These are phyloP conservation scores for Phoebastria nigripes DNA, from an alignment of 2,797 vertebrate species.

Conservation along the genomic window DNA sequence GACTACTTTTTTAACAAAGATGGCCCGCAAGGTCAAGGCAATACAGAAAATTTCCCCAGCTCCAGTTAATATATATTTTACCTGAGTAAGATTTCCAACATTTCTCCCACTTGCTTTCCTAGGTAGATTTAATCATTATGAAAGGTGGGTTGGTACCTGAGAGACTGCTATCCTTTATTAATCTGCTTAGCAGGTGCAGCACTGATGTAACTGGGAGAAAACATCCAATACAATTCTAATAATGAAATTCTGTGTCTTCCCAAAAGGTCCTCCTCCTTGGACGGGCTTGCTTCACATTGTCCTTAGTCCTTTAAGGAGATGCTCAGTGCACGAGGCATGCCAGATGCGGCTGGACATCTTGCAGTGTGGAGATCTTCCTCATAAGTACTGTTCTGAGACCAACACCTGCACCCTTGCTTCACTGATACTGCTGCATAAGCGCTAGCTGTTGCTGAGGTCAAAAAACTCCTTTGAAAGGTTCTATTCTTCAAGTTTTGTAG, in stretches of 20 bases:
- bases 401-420: background rate
- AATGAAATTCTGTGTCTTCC: background rate
- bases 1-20: background rate
- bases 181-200: background rate
- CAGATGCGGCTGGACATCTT: background rate
- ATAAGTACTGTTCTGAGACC: background rate
- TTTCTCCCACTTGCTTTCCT: background rate
- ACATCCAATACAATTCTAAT: background rate
- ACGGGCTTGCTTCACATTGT: fast-evolving
- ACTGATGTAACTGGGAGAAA: background rate
- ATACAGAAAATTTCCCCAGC: background rate
- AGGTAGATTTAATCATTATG: background rate
- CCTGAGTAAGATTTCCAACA: background rate
- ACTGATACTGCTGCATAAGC: background rate
- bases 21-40: background rate
- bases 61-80: background rate
- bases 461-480: background rate
- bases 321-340: fast-evolving
- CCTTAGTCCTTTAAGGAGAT: background rate
- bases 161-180: background rate
- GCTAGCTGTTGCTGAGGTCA: background rate
- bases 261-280: background rate
- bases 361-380: background rate
- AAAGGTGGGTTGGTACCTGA: background rate
- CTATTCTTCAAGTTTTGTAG: background rate